phyloP scores from a whole-genome alignment of 2,888 invertebrate genomes.

The Steinernema scapterisci region DNA sequence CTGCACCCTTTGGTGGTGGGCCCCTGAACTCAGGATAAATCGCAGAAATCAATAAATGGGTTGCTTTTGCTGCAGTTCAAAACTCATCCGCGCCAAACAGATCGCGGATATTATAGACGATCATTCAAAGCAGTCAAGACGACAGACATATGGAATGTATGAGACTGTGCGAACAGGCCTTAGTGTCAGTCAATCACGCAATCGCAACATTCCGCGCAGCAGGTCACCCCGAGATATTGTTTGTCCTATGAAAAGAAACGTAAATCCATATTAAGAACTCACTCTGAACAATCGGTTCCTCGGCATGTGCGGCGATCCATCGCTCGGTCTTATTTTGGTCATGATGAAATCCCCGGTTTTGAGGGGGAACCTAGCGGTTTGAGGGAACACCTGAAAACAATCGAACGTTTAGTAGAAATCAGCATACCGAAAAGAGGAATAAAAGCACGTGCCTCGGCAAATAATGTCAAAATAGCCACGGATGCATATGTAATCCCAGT shows the following conservation, averaged over 20 bases:
- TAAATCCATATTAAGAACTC: not conserved
- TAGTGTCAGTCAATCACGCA: constrained; percentile 4
- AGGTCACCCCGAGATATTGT: constrained; percentile 1
- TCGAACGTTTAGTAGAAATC: too few relatives aligned
- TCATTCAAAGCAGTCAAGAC: not conserved
- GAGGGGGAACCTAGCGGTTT: not conserved
- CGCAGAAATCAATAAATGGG: not conserved
- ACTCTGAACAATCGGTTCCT: not conserved
- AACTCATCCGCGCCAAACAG: not conserved
- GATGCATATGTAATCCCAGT: constrained; percentile 20
- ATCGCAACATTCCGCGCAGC: not conserved
- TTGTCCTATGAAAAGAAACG: not conserved
- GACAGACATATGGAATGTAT: not conserved
- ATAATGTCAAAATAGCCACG: not conserved
- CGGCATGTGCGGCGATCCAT: not conserved
- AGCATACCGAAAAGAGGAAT: too few relatives aligned
- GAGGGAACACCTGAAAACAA: constrained; percentile 20
- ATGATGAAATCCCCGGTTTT: constrained; percentile 13
- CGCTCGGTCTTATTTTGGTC: not conserved
- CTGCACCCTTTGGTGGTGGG: not conserved
- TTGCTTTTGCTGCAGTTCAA: not conserved
- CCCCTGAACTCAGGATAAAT: not conserved
- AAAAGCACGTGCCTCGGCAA: not conserved
- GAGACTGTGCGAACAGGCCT: not conserved
- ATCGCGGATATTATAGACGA: not conserved